Percentiles rank a stretch among this genome's conserved stretches.
These are phyloP conservation scores for Nebria brevicollis DNA, from an alignment of 2,888 invertebrate genomes.

Conservation along the genomic window DNA sequence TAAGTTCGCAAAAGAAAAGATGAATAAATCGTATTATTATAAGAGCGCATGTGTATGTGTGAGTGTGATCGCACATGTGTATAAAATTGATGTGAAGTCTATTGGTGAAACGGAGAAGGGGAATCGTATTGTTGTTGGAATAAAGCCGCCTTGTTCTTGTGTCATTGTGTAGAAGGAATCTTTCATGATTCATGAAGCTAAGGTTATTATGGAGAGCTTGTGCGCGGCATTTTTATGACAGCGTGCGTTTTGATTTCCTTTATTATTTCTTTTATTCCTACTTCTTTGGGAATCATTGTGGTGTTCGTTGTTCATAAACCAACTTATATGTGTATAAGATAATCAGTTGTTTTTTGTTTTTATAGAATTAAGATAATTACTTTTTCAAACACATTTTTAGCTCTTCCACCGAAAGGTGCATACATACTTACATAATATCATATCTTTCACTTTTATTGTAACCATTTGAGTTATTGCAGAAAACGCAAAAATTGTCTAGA, in stretches of 20 bases:
- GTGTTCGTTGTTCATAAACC: not conserved
- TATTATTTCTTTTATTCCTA: not conserved
- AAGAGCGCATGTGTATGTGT: not conserved
- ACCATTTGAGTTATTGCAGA: no score
- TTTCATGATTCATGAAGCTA: not conserved
- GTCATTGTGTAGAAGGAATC: no score
- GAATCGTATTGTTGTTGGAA: not conserved
- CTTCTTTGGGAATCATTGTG: not conserved
- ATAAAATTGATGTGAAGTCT: not conserved
- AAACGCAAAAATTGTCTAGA: no score
- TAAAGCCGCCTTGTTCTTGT: not conserved
- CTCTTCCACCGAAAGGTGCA: no score
- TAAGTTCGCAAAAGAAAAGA: conserved; percentile 8
- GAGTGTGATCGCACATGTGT: not conserved
- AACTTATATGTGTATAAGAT: not conserved
- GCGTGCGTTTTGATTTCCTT: no score
- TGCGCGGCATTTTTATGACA: not conserved
- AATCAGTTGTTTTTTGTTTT: no score
- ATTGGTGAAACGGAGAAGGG: not conserved
- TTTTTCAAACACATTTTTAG: no score
- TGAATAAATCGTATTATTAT: conserved; percentile 42
- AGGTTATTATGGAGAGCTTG: not conserved
- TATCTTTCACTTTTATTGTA: no score
- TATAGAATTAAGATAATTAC: no score
- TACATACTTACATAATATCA: no score